phyloP scores from a whole-genome alignment of 2,113 vertebrate species.

The Chaetura pelagica region DNA sequence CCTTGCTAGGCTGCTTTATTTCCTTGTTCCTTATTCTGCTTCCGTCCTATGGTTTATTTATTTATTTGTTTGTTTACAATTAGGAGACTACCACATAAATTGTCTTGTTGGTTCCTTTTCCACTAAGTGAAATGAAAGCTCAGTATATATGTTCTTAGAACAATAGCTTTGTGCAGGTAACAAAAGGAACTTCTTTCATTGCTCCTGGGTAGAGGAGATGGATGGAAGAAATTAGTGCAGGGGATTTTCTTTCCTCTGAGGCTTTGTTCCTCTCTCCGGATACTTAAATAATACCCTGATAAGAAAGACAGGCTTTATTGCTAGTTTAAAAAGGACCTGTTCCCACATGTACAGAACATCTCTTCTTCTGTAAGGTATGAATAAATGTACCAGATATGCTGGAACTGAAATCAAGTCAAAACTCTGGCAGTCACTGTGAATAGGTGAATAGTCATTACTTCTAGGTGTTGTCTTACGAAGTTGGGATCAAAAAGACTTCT shows the following conservation, averaged over 20 bases:
- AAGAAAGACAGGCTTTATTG: background rate
- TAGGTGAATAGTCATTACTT: background rate
- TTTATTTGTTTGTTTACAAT: background rate
- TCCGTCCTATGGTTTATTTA: background rate
- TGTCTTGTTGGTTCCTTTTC: background rate
- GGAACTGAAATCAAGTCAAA: background rate
- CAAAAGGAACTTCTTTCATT: background rate
- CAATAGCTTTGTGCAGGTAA: background rate
- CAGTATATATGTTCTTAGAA: background rate
- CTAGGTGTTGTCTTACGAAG: background rate
- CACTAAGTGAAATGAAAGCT: background rate
- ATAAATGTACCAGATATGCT: background rate
- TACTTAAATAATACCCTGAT: background rate
- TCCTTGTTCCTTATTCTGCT: constrained; percentile 8
- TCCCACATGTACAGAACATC: background rate
- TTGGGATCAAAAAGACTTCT: background rate
- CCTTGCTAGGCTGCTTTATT: background rate
- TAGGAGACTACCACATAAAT: background rate
- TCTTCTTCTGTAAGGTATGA: background rate
- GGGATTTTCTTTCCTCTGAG: constrained; percentile 1
- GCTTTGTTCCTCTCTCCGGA: background rate
- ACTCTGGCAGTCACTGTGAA: background rate
- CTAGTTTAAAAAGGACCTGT: background rate
- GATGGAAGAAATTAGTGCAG: background rate
- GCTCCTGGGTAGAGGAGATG: background rate